Evolutionary conservation across 2,888 invertebrate species (phyloP).

Genomic region (Tenthredo livida): DNA sequence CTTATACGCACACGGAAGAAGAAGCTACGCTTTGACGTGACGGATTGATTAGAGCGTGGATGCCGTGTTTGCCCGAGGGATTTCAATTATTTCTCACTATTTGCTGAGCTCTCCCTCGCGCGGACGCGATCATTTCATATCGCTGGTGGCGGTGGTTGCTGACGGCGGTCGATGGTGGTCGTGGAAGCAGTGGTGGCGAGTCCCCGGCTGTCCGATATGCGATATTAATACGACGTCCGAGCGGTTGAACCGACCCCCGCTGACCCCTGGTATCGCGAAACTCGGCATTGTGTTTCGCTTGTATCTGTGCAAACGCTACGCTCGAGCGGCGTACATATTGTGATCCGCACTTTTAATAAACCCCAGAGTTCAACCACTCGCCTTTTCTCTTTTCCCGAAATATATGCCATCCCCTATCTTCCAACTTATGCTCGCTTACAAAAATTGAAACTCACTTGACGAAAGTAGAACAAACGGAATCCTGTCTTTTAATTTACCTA

Average conservation of each 20-base stretch:
- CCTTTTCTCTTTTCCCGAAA: constrained; percentile 3
- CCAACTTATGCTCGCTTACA: not conserved
- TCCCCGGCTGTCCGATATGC: constrained; percentile 73
- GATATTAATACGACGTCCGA: constrained; percentile 73
- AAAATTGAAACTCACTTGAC: not conserved
- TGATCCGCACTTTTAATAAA: constrained; percentile 60
- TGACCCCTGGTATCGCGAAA: constrained; percentile 52
- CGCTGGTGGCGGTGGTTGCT: constrained; percentile 62
- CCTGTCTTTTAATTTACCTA: not conserved
- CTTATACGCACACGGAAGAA: not conserved
- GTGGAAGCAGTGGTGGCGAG: constrained; percentile 48
- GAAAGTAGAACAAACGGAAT: not conserved
- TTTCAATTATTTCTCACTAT: constrained; percentile 76
- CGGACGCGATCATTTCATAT: constrained; percentile 74
- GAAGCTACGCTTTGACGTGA: constrained; percentile 62
- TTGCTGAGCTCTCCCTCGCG: constrained; percentile 75
- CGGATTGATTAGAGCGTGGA: constrained; percentile 74
- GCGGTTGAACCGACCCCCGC: constrained; percentile 66
- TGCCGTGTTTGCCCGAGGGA: constrained; percentile 74
- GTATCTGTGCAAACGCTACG: constrained; percentile 57
- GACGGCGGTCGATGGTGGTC: constrained; percentile 53
- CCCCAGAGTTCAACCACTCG: constrained; percentile 22
- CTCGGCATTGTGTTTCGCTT: constrained; percentile 61
- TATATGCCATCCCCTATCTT: not conserved
- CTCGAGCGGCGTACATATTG: constrained; percentile 36